Base-by-base conservation (phyloP, 2,113 vertebrate species). In the Catharus minimus region DNA sequence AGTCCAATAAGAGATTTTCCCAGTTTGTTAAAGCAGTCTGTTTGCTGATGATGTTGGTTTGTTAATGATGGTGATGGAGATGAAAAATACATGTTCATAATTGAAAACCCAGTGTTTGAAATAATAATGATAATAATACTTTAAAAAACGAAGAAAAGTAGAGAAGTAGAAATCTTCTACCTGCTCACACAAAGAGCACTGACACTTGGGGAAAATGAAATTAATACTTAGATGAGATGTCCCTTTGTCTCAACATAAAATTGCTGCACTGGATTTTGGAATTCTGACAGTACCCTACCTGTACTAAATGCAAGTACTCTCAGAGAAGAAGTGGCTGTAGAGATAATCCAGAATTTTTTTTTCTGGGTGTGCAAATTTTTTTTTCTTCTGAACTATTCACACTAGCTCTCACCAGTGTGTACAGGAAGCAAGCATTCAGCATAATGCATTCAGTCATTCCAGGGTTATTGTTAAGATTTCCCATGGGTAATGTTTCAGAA, bases 401-500 rank as follows among this genome's bases (percentile, higher is more conserved):
- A 52, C 39, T 50, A 53, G 1, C 8, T 82, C 10, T 77, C 11
- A 50, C 20, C 46, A 53, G 14, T 4, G 2, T 44, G 15, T 3
- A 6, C 5, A 16, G 36, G 30, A 74, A 68, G 15, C 3, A 78
- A 61, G 39, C 44, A 28, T 53, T 60, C 46, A 49, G 30, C 2
- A 1, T 62, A 64, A 38, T 41, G 38, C 1, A 0, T 32, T 72
- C 14, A 61, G 32, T 57, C 1, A 0, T 75, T 86, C 22, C 36
- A 52, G 26, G 13, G 26, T 86, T 77, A 49, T 55, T 66, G n/a
- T 52, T 84, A 76, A 80, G 11, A 19, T 15, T 93, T 81, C 26
- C 10, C 22, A 7, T 32, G 24, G 9, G 18, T 78, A 39, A 11
- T 72, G 30, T 75, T 74, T 86, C 33, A 38, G 69, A 60, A 46